Evolutionary conservation across 35 echinoderm and acorn worm species (phyloP).

Genomic region (Eucidaris tribuloides): DNA sequence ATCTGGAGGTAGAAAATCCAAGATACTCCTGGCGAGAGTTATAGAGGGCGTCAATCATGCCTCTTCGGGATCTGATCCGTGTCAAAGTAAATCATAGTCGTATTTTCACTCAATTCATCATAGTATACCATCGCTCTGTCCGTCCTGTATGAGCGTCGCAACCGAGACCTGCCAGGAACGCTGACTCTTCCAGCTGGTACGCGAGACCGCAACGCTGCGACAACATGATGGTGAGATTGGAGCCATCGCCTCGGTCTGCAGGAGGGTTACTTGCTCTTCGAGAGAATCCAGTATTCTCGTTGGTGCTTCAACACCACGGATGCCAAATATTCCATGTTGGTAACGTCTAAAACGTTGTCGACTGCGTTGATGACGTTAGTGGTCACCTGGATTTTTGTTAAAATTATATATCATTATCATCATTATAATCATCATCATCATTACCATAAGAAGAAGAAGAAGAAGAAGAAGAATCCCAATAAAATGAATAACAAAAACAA

Average conservation of each 20-base stretch:
- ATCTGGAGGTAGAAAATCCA: background rate
- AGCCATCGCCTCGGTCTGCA: background rate
- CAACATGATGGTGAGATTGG: background rate
- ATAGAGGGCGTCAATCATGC: background rate
- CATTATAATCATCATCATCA: too few species aligned
- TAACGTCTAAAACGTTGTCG: background rate
- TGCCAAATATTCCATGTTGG: background rate
- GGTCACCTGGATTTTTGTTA: constrained; percentile 17
- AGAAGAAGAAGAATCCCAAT: too few species aligned
- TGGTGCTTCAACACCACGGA: background rate
- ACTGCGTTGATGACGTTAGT: background rate
- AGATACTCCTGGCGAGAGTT: background rate
- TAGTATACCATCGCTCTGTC: too few species aligned
- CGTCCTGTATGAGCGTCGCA: background rate
- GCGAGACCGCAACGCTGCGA: background rate
- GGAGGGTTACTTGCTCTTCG: constrained; percentile 1
- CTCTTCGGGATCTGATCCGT: background rate
- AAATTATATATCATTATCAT: too few species aligned
- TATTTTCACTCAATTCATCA: background rate
- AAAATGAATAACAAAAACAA: too few species aligned
- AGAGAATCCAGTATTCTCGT: constrained; percentile 9
- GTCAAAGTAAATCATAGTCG: background rate
- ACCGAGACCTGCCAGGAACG: background rate
- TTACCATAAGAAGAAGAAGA: too few species aligned
- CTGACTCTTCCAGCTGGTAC: background rate